Percentiles rank a stretch among this genome's conserved stretches.
These are phyloP conservation scores for Thelaira solivaga DNA, from an alignment of 2,888 invertebrate genomes.

Conservation along the genomic window DNA sequence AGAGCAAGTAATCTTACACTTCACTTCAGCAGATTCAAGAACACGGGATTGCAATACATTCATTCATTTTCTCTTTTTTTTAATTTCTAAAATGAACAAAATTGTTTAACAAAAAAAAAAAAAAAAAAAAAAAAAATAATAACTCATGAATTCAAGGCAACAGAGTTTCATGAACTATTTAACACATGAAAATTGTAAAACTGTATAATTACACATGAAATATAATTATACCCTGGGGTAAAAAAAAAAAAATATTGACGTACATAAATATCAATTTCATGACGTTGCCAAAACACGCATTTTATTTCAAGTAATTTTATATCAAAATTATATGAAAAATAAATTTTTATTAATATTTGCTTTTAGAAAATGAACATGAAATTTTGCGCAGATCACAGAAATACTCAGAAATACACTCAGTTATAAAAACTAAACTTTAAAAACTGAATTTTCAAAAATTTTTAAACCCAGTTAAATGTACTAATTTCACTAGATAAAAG, in stretches of 20 bases:
- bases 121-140: too few relatives aligned
- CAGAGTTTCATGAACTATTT: slow-evolving; percentile 52
- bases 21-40: slow-evolving; percentile 13
- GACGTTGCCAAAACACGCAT: too few relatives aligned
- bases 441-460: too few relatives aligned
- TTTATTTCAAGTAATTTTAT: too few relatives aligned
- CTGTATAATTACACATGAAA: not conserved
- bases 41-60: not conserved
- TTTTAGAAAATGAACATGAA: too few relatives aligned
- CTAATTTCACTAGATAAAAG: too few relatives aligned
- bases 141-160: slow-evolving; percentile 48
- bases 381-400: too few relatives aligned
- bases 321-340: too few relatives aligned
- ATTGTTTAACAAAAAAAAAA: slow-evolving; percentile 1
- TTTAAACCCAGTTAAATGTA: too few relatives aligned
- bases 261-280: not conserved
- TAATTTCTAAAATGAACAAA: not conserved
- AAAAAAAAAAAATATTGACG: not conserved
- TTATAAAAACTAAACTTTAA: too few relatives aligned
- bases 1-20: slow-evolving; percentile 33
- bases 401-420: too few relatives aligned
- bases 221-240: not conserved
- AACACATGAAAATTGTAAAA: slow-evolving; percentile 29
- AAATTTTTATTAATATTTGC: too few relatives aligned
- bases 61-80: not conserved